Evolutionary conservation across 1,140 invertebrate species (phyloP).

Genomic region (Lasaia peninsularis): DNA sequence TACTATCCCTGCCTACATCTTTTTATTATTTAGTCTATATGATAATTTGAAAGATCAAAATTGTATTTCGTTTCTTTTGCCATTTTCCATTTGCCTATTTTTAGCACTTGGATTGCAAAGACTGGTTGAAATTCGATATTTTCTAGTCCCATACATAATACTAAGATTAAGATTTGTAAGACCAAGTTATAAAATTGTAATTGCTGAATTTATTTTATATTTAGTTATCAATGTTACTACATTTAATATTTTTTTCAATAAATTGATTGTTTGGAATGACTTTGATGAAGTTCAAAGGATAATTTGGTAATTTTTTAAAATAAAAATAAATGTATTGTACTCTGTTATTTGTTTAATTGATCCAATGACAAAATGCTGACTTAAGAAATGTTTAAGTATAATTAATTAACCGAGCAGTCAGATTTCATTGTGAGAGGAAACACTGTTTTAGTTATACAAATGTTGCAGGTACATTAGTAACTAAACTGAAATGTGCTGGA

Average conservation of each 20-base stretch:
- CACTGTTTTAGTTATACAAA: too few relatives aligned
- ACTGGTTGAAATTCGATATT: conserved; percentile 95
- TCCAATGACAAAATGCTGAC: too few relatives aligned
- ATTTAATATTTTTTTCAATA: conserved; percentile 90
- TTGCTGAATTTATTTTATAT: conserved; percentile 85
- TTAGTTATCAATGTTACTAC: conserved; percentile 85
- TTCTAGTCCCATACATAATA: conserved; percentile 94
- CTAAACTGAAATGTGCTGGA: too few relatives aligned
- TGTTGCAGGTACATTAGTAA: too few relatives aligned
- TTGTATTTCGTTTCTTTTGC: conserved; percentile 81
- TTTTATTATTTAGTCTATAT: conserved; percentile 81
- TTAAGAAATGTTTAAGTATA: too few relatives aligned
- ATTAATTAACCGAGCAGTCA: too few relatives aligned
- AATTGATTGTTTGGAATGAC: conserved; percentile 90
- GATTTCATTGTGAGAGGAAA: too few relatives aligned
- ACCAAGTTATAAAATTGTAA: conserved; percentile 75
- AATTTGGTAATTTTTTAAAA: conserved; percentile 87
- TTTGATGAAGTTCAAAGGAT: conserved; percentile 89
- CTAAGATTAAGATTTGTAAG: conserved; percentile 84
- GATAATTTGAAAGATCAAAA: conserved; percentile 78
- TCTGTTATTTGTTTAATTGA: neutral
- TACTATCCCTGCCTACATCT: conserved; percentile 89
- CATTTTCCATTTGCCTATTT: conserved; percentile 81
- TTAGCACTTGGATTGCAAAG: conserved; percentile 87
- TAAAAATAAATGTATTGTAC: conserved; percentile 3